Evolutionary conservation across 2,113 vertebrate genomes (phyloP).

Genomic region (Mionectes macconnelli): DNA sequence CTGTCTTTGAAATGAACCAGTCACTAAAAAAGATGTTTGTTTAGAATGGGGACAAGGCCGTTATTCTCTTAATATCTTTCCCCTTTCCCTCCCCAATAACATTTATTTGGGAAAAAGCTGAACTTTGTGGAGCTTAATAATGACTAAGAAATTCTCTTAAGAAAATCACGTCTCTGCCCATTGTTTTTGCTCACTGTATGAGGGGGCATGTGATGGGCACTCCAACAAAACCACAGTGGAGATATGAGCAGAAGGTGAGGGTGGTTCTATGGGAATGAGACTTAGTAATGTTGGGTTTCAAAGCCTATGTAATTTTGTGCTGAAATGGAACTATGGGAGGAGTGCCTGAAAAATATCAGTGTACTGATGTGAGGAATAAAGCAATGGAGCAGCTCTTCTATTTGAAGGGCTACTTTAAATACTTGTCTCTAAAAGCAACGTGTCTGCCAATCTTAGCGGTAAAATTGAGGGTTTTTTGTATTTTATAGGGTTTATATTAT

Average conservation of each 20-base stretch:
- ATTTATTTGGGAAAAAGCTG: not conserved
- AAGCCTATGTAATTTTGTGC: accelerated
- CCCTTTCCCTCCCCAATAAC: not conserved
- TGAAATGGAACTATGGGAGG: not conserved
- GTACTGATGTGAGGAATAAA: not conserved
- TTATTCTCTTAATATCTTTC: not conserved
- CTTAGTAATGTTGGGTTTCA: not conserved
- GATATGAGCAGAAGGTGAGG: accelerated
- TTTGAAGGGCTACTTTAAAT: not conserved
- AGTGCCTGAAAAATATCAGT: not conserved
- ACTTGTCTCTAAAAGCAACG: not conserved
- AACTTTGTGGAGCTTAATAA: not conserved
- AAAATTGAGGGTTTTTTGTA: not conserved
- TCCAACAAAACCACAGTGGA: not conserved
- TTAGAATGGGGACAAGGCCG: not conserved
- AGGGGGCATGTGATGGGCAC: not conserved
- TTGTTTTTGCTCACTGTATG: accelerated
- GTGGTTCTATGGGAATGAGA: not conserved
- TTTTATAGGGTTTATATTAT: not conserved
- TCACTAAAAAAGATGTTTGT: not conserved
- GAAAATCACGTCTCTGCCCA: not conserved
- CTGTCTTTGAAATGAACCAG: not conserved
- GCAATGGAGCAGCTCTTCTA: not conserved
- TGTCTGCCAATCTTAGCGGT: not conserved
- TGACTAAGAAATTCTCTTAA: not conserved